These are phyloP conservation scores for Gallinago nigripennis DNA, from an alignment of 2,797 vertebrate genomes.

Conservation along the genomic window DNA sequence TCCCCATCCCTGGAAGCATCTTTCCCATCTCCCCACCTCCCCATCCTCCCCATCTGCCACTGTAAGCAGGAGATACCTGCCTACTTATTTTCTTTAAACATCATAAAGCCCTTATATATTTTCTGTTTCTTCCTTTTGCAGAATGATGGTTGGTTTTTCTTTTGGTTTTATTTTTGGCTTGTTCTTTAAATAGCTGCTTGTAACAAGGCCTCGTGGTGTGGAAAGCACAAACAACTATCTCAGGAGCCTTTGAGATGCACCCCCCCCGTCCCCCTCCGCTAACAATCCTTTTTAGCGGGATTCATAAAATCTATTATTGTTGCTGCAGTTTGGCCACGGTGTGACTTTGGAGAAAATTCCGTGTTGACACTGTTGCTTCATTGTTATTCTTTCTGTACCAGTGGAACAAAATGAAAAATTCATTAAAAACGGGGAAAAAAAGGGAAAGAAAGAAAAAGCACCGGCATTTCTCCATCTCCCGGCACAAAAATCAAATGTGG, in stretches of 20 bases:
- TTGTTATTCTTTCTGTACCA: constrained; percentile 55
- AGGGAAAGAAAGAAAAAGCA: background rate
- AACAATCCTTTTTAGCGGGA: constrained; percentile 14
- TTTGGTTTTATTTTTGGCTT: background rate
- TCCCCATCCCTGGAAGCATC: background rate
- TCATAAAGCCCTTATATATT: background rate
- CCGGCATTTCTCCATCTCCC: background rate
- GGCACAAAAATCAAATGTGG: background rate
- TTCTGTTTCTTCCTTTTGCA: background rate
- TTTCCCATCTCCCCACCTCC: no score
- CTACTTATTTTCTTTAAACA: background rate
- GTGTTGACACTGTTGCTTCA: constrained; percentile 49
- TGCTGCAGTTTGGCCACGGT: background rate
- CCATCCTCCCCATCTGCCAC: background rate
- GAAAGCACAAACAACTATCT: constrained; percentile 18
- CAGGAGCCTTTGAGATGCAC: background rate
- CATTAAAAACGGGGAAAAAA: constrained; percentile 38
- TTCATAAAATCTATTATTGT: constrained; percentile 4
- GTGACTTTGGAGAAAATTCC: constrained; percentile 38
- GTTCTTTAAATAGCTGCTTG: background rate
- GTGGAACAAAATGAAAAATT: constrained; percentile 57
- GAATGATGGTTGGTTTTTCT: background rate
- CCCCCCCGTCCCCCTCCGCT: background rate
- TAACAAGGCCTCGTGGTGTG: background rate
- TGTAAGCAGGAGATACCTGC: background rate